phyloP scores from a whole-genome alignment of 2,888 invertebrate species.

The Caradrina clavipalpis region DNA sequence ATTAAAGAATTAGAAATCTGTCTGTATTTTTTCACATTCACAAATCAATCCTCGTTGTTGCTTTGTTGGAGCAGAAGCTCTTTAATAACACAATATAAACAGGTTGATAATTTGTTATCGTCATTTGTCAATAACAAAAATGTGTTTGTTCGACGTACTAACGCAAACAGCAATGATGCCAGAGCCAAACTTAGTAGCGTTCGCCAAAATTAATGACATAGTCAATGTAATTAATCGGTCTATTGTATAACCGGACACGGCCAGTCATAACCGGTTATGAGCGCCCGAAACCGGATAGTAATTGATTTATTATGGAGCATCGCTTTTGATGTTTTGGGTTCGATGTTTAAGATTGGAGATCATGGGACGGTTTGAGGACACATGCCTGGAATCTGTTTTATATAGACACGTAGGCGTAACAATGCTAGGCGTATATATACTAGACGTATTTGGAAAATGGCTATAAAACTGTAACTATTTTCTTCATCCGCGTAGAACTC shows the following conservation, averaged over 20 bases:
- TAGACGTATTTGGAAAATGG: no score
- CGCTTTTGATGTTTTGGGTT: conserved; percentile 13
- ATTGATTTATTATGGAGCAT: conserved; percentile 40
- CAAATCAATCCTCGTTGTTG: no score
- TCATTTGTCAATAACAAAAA: neutral
- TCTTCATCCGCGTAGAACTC: no score
- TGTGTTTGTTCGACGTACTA: conserved; percentile 20
- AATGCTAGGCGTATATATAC: no score
- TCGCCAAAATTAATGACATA: conserved; percentile 53
- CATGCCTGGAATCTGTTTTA: neutral
- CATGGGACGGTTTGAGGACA: neutral
- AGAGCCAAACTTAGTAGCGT: conserved; percentile 41
- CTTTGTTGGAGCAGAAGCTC: no score
- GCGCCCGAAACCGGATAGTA: conserved; percentile 32
- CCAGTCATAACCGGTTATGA: conserved; percentile 52
- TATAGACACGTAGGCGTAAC: neutral
- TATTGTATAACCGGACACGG: conserved; percentile 39
- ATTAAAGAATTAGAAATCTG: no score
- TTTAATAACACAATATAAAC: neutral
- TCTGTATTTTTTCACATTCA: no score
- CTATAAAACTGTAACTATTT: no score
- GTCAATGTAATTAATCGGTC: conserved; percentile 47
- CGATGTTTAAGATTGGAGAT: neutral
- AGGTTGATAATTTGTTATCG: neutral
- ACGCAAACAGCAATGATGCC: conserved; percentile 38